Conservation (phyloP, 2,797 vertebrate species). For the Tragopan temminckii region DNA sequence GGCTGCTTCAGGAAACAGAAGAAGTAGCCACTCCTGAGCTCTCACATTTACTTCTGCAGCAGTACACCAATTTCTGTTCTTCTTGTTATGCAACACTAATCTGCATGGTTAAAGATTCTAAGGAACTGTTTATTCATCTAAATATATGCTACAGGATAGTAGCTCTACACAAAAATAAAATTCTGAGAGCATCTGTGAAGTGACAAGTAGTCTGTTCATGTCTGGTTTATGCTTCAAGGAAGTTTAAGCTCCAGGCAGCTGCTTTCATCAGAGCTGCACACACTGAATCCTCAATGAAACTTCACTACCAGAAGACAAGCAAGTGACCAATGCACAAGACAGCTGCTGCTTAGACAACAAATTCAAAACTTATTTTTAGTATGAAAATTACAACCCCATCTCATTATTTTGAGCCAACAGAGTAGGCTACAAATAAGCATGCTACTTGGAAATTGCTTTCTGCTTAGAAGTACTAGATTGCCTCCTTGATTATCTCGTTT, state of each 20-base stretch:
- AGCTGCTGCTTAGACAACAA: background rate
- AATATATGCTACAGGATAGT: background rate
- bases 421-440: background rate
- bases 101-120: background rate
- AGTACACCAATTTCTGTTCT: background rate
- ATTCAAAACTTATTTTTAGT: background rate
- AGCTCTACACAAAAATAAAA: background rate
- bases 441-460: background rate
- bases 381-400: background rate
- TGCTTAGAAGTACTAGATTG: conserved; percentile 8
- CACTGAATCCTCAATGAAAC: background rate
- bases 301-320: background rate
- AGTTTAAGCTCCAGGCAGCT: background rate
- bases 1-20: background rate
- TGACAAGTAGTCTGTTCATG: background rate
- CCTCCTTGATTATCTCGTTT: conserved; percentile 4
- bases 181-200: background rate
- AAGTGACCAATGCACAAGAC: background rate
- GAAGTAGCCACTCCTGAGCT: background rate
- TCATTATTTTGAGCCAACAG: background rate
- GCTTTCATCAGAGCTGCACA: background rate
- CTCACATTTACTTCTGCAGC: background rate
- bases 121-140: background rate
- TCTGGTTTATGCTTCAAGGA: fast-evolving
- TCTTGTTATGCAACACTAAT: background rate